Percentiles rank a stretch among this genome's conserved stretches.
Conservation (phyloP, 2,113 vertebrate species). For the Colaptes auratus region DNA sequence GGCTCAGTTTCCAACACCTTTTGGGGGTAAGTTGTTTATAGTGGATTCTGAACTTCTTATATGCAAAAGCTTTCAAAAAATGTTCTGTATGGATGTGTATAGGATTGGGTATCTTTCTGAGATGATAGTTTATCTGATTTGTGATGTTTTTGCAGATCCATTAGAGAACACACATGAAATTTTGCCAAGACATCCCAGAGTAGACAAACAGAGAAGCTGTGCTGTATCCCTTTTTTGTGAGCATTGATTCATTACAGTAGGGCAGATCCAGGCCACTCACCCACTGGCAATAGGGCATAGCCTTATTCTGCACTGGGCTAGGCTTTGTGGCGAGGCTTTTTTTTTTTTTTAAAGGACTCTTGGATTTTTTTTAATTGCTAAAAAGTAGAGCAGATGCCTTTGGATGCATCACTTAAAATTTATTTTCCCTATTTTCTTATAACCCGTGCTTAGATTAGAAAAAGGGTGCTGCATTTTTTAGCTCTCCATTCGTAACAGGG, state of each 20-base stretch:
- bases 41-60: background rate
- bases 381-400: background rate
- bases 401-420: background rate
- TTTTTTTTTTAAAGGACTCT: background rate
- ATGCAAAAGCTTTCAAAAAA: background rate
- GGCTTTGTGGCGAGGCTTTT: no score
- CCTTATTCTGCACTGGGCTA: background rate
- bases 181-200: background rate
- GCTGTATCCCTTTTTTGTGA: background rate
- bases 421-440: background rate
- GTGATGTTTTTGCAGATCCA: background rate
- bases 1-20: conserved; percentile 97
- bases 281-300: background rate
- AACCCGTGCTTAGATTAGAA: background rate
- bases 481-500: background rate
- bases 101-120: background rate
- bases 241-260: background rate
- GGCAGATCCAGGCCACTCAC: background rate
- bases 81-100: background rate
- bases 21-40: conserved; percentile 86
- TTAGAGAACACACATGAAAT: background rate
- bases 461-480: background rate
- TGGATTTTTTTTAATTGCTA: background rate
- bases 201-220: background rate
- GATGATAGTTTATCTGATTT: background rate